Base-by-base conservation (phyloP, 1,140 invertebrate genomes). In the Drosophila melanica region DNA sequence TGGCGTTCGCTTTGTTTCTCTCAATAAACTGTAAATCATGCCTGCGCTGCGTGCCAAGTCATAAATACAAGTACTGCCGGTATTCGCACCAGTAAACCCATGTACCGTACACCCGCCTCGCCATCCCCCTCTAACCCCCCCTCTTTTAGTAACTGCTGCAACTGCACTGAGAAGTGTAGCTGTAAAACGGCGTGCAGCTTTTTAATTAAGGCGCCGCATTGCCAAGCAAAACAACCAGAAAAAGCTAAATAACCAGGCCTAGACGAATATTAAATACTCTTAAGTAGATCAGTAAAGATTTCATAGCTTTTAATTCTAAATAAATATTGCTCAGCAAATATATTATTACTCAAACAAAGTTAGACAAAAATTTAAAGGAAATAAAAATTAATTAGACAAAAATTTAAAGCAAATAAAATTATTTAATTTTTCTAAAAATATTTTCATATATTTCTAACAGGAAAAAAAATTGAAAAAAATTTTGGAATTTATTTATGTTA, bases 21-120 rank as follows among this genome's bases (percentile, higher is more conserved):
- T 79, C 82, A 74, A 84, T 80, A 82, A 85, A 79, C 82, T 81
- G 85, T 87, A 87, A 87, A 87, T 87, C 84, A 87, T 90, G 72
- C 72, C 79, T 69, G 54, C 67, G 60, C 80, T 86, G 82, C 81
- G 81, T 87, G 84, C 84, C 84, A 89, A 87, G 79, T 89, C 84
- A 87, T 87, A 87, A 89, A 87, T 87, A 87, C 66, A 64, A 71
- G 53, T 64, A 59, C 53, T 59, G 33, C 54, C 53, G 42, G 30
- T 54, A 42, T 53, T 68, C 50, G 59, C 55, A 67, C 37, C 33
- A 45, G 33, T 30, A 10, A 30, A 1, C 16, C 60, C 35, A 9
- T 51, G 42, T 18, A 16, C 60, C 9, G n/a, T 9, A 5, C 7
- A 27, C 10, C 59, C 20, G 5, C 14, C 37, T 39, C 0, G 3